A percentile compares a stretch with the other conserved stretches of the same genome.
These are phyloP conservation scores for Uloborus diversus DNA, from an alignment of 1,140 invertebrate species.

Conservation along the genomic window DNA sequence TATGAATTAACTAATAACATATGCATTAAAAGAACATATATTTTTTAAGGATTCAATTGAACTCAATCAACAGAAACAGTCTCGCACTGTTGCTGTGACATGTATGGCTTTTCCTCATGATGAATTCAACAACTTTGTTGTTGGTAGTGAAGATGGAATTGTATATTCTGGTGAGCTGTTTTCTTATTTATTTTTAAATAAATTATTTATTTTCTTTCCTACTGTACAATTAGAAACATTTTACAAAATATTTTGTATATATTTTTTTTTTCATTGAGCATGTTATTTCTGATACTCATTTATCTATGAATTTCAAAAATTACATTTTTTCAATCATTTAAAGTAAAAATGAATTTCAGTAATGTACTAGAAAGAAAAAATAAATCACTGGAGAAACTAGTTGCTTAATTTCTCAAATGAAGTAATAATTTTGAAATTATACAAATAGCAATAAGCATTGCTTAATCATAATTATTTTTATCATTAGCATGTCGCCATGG, in stretches of 20 bases:
- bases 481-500: conserved; percentile 86
- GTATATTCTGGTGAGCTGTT: conserved; percentile 74
- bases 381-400: too few species aligned
- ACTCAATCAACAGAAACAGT: conserved; percentile 84
- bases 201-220: background rate
- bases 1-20: too few species aligned
- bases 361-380: too few species aligned
- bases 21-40: too few species aligned
- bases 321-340: too few species aligned
- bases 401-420: too few species aligned
- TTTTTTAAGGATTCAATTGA: conserved; percentile 84
- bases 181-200: background rate
- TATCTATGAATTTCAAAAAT: too few species aligned
- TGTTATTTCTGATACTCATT: background rate
- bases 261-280: background rate
- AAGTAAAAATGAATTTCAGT: too few species aligned
- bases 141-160: conserved; percentile 95
- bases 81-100: conserved; percentile 91
- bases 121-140: conserved; percentile 97
- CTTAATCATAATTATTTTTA: background rate
- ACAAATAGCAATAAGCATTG: background rate
- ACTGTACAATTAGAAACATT: background rate
- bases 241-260: background rate
- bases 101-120: conserved; percentile 91
- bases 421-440: background rate